Evolutionary conservation across 2,113 vertebrate genomes (phyloP).

Genomic region (Balaeniceps rex): DNA sequence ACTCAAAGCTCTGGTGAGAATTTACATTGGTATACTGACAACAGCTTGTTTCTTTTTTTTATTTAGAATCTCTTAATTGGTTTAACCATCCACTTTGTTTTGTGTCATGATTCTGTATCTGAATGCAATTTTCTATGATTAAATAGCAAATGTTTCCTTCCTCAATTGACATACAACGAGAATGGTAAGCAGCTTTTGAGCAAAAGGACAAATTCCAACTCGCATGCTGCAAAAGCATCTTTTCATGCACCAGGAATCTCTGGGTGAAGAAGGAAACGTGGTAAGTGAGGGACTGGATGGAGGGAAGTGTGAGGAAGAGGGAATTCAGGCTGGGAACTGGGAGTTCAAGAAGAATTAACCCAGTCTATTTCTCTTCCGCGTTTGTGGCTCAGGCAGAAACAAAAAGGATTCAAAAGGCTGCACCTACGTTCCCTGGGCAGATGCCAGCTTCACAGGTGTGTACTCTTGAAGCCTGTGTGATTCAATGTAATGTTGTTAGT

Average conservation of each 20-base stretch:
- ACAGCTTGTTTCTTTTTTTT: not conserved
- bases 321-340: not conserved
- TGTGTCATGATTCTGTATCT: conserved; percentile 8
- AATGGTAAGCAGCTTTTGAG: not conserved
- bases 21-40: not conserved
- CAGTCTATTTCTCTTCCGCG: not conserved
- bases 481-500: not conserved
- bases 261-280: not conserved
- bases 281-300: not conserved
- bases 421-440: rapidly evolving
- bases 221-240: not conserved
- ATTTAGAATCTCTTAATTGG: not conserved
- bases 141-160: conserved; percentile 6
- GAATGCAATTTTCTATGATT: not conserved
- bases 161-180: not conserved
- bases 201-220: not conserved
- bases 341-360: not conserved
- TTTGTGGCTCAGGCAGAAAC: not conserved
- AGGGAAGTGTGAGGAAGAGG: not conserved
- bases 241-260: not conserved
- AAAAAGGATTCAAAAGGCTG: not conserved
- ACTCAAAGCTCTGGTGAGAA: not conserved
- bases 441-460: not conserved
- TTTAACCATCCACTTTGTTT: not conserved
- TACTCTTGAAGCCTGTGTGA: not conserved